A percentile compares a stretch with the other conserved stretches of the same genome.
These are phyloP conservation scores for Pantala flavescens DNA, from an alignment of 1,140 invertebrate genomes.

Conservation along the genomic window DNA sequence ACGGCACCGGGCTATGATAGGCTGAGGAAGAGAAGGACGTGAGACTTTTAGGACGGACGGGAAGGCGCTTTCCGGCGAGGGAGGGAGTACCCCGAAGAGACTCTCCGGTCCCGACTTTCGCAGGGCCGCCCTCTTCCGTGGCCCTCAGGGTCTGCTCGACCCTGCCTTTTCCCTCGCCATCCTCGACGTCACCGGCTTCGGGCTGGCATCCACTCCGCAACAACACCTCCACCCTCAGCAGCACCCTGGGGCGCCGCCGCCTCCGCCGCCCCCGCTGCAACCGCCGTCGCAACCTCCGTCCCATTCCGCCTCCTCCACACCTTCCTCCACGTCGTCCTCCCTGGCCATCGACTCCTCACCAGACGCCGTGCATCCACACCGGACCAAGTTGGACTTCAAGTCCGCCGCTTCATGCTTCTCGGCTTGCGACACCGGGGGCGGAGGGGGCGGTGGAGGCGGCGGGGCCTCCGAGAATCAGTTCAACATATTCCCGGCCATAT, in stretches of 20 bases:
- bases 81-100: no score
- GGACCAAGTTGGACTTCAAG: constrained; percentile 30
- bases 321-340: background rate
- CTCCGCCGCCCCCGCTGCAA: background rate
- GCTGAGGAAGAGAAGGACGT: no score
- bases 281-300: background rate
- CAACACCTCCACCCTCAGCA: background rate
- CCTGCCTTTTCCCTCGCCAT: background rate
- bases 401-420: constrained; percentile 25
- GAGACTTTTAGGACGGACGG: no score
- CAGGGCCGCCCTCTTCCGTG: no score
- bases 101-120: no score
- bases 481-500: constrained; percentile 81
- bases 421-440: constrained; percentile 24
- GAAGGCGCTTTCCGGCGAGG: no score
- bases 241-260: background rate
- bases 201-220: constrained; percentile 1
- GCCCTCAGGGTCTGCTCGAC: no score
- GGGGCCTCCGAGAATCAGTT: constrained; percentile 60
- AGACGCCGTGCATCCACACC: constrained; percentile 32
- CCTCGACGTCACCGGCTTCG: background rate
- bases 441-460: constrained; percentile 41
- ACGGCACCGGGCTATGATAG: no score
- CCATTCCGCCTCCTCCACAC: background rate
- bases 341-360: background rate